Percentiles rank a stretch among this genome's conserved stretches.
Evolutionary conservation across 2,113 vertebrate genomes (phyloP).

Genomic region (Clarias gariepinus): DNA sequence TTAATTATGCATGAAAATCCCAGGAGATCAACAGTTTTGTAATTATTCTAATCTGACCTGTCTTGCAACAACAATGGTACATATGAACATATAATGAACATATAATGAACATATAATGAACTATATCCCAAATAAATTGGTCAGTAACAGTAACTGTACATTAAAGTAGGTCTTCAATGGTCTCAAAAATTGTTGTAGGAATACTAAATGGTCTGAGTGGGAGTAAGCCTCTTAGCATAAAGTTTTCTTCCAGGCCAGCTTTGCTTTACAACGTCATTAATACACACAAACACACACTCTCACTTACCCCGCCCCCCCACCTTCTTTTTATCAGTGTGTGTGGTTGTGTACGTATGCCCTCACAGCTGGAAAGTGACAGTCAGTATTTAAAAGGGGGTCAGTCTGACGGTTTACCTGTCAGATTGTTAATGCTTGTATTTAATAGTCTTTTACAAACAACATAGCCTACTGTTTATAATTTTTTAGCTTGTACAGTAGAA

Average conservation of each 20-base stretch:
- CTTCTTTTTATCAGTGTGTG: background rate
- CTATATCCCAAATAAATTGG: background rate
- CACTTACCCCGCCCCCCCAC: background rate
- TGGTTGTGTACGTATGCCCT: background rate
- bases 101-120: too few relatives aligned
- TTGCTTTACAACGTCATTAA: background rate
- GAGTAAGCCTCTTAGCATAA: background rate
- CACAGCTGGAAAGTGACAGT: background rate
- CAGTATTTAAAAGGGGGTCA: constrained; percentile 1
- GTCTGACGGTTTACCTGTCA: background rate
- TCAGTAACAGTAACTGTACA: background rate
- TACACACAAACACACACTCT: background rate
- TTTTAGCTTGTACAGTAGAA: background rate
- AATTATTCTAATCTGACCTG: background rate
- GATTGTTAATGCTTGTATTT: background rate
- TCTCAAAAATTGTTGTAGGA: background rate
- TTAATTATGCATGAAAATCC: background rate
- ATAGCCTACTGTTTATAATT: background rate
- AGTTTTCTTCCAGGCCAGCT: background rate
- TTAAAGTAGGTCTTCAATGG: background rate
- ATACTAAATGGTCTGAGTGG: background rate
- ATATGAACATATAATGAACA: too few relatives aligned
- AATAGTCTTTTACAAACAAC: background rate
- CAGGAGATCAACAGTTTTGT: background rate
- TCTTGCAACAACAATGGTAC: background rate